phyloP scores from a whole-genome alignment of 1,140 invertebrate genomes.

The Drosophila gunungcola region DNA sequence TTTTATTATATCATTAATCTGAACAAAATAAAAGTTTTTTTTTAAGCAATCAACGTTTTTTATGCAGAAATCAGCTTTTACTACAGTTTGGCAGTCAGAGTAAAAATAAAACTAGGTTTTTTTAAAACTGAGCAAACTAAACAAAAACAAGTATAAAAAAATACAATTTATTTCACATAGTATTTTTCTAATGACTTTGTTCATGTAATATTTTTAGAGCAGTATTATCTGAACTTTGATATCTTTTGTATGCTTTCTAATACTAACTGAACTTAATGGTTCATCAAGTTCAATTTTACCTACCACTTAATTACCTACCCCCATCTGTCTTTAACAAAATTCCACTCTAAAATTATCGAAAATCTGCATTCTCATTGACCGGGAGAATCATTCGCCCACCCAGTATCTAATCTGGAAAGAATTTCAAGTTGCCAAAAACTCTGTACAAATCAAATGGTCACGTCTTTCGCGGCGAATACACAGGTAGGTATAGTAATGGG shows the following conservation, averaged over 20 bases:
- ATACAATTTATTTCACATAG: not conserved
- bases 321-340: not conserved
- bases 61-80: no score
- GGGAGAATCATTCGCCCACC: not conserved
- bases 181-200: not conserved
- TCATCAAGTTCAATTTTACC: no score
- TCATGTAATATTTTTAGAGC: not conserved
- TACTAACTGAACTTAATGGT: no score
- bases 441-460: constrained; percentile 34
- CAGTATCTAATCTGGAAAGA: constrained; percentile 32
- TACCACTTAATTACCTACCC: not conserved
- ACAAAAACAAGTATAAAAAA: not conserved
- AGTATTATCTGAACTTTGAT: not conserved
- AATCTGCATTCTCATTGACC: constrained; percentile 34
- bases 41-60: no score
- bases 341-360: constrained; percentile 6
- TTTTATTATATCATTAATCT: no score
- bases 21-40: no score
- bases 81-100: not conserved
- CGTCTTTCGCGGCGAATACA: constrained; percentile 13
- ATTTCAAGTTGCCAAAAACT: constrained; percentile 41
- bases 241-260: not conserved
- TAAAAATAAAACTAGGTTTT: no score
- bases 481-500: constrained; percentile 27
- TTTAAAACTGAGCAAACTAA: not conserved